Base-by-base conservation (phyloP, 2,888 invertebrate genomes). In the Iselma pallidipennis region DNA sequence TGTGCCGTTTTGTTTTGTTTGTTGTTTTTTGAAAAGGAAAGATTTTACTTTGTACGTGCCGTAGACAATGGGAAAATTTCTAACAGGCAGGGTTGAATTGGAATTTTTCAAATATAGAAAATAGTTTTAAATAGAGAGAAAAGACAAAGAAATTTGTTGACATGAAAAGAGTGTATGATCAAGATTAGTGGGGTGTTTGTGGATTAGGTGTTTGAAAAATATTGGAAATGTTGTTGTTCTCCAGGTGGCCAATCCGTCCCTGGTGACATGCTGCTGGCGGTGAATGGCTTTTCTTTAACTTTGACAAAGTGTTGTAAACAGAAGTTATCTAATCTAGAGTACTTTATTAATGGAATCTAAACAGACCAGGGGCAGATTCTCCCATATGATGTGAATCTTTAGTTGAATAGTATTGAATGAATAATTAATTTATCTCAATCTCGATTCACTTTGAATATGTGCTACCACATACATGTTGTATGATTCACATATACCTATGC, bases 401-500 rank as follows among this genome's bases (percentile, higher is more conserved):
- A 78, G 77, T 76, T 76, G 74, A 76, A 76, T 77, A 72, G 71
- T 64, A 67, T 69, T 63, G 66, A 68, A 78, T 80, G 78, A 79
- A 80, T 80, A 74, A 80, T 79, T 79, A 77, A 80, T 76, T 77
- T 76, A 77, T 78, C 77, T 75, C 73, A 71, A 76, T 77, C 76
- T 77, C 76, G 71, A 76, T 78, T 78, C 77, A 75, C 78, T 78
- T 80, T 78, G 78, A 77, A 76, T 78, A 74, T 77, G 71, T 75
- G 68, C 76, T 75, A 74, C 72, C 72, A 74, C 72, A 78, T 77
- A 76, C 77, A 78, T 77, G 78, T 77, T 77, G 75, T 75, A 78
- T 78, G 77, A 77, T 76, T 69, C 72, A 74, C 72, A 77, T 71
- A 76, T 68, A 74, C 69, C 66, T 67, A 66, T 53, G 69, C 70